Conservation (phyloP, 2,888 invertebrate genomes). For the Xanthia icteritia region DNA sequence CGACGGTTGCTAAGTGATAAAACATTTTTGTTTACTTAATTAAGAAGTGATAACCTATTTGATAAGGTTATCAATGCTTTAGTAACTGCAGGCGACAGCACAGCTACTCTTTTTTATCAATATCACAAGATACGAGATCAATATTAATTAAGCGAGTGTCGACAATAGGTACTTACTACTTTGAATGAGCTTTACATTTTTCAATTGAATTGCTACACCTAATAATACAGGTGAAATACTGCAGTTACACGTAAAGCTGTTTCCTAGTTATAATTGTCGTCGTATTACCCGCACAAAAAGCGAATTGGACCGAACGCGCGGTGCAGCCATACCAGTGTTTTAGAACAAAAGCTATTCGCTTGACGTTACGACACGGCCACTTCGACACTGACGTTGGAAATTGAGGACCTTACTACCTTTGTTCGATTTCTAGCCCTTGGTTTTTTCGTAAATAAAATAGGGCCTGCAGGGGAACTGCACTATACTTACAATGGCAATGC, state of each 20-base stretch:
- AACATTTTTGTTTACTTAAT: not conserved
- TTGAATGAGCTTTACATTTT: not conserved
- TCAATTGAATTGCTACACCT: not conserved
- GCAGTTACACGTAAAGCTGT: conserved; percentile 3
- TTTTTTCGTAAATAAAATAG: not conserved
- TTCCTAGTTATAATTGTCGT: conserved; percentile 19
- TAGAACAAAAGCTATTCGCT: conserved; percentile 42
- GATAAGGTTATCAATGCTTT: conserved; percentile 20
- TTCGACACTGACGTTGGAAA: conserved; percentile 11
- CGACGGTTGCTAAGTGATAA: not conserved
- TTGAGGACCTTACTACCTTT: conserved; percentile 2
- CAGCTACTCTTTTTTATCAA: conserved; percentile 28
- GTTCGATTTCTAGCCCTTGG: not conserved
- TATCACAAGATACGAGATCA: not conserved
- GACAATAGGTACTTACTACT: not conserved
- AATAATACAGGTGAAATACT: not conserved
- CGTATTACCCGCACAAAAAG: conserved; percentile 6
- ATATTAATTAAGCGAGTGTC: not conserved
- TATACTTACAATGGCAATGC: not conserved
- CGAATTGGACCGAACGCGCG: conserved; percentile 7
- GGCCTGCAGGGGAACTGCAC: not conserved
- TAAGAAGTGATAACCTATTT: conserved; percentile 2
- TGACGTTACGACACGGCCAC: conserved; percentile 24
- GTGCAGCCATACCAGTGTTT: conserved; percentile 14
- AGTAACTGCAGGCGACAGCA: conserved; percentile 7